Base-by-base conservation (phyloP, 2,113 vertebrate genomes). In the Epinephelus lanceolatus region DNA sequence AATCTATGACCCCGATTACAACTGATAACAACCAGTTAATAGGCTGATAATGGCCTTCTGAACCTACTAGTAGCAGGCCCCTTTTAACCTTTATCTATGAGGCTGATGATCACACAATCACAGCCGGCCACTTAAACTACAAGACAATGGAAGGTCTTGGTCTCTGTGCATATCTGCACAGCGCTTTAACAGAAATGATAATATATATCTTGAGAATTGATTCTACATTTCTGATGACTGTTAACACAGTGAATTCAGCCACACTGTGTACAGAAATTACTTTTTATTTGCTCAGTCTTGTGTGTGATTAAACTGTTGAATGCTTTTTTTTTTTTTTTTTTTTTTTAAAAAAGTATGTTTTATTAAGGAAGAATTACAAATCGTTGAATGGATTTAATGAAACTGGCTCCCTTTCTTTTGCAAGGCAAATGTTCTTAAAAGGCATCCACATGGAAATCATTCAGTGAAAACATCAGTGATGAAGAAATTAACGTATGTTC, bases 281-380 rank as follows among this genome's bases (percentile, higher is more conserved):
- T 40, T 45, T 72, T 56, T 37, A 30, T 68, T 78, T 69, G 47
- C 63, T 62, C n/a, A 6, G 25, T 40, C 18, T 66, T 18, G 13
- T 81, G 75, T 86, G 65, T 70, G 70, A 74, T 78, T 65, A 33
- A 78, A 70, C 33, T 37, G 33, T 37, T 37, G 33, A 37, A 37
- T 37, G 33, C 4, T 3, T 30, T 30, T 30, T 30, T 30, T 30
- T 30, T 30, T 27, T 27, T 33, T 33, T 33, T 33, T 33, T 33
- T 33, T 6, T 33, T 33, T 33, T 33, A 2, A 27, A 30, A 30
- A 37, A 37, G 33, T 37, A 37, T 37, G 33, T 37, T 37, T 37
- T 37, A 37, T 37, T 37, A 37, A 37, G 6, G 33, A 37, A 37
- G 6, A 37, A 37, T 37, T 37, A 37, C 33, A 37, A 37, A 37